phyloP scores from a whole-genome alignment of 1,140 invertebrate genomes.

The Drosophila tsacasi region DNA sequence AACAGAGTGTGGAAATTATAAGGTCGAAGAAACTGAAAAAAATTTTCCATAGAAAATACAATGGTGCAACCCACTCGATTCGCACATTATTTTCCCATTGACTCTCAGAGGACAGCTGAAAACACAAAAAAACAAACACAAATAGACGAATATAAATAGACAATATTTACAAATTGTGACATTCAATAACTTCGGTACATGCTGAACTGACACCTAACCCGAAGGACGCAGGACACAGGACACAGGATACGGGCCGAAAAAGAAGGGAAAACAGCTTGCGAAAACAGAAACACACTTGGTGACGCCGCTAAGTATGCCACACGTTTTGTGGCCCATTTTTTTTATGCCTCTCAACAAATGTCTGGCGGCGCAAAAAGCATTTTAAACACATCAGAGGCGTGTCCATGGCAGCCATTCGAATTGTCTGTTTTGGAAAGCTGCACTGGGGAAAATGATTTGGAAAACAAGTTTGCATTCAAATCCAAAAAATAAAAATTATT shows the following conservation, averaged over 20 bases:
- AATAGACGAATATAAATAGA: slow-evolving; percentile 48
- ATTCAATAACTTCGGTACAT: slow-evolving; percentile 43
- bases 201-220: slow-evolving; percentile 38
- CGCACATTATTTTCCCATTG: slow-evolving; percentile 37
- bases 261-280: slow-evolving; percentile 49
- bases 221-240: background rate
- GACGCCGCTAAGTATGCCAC: slow-evolving; percentile 54
- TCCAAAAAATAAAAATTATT: background rate
- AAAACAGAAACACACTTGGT: slow-evolving; percentile 57
- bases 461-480: background rate
- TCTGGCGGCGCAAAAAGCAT: slow-evolving; percentile 32
- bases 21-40: background rate
- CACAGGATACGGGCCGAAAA: background rate
- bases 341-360: slow-evolving; percentile 50
- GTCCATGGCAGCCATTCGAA: slow-evolving; percentile 53
- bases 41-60: slow-evolving; percentile 20
- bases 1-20: slow-evolving; percentile 15
- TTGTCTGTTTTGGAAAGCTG: slow-evolving; percentile 4
- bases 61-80: slow-evolving; percentile 6
- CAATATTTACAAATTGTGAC: slow-evolving; percentile 53
- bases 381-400: slow-evolving; percentile 53
- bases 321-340: slow-evolving; percentile 58
- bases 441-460: background rate
- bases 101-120: slow-evolving; percentile 31
- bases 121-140: slow-evolving; percentile 29